Conservation (phyloP, 2,113 vertebrate species). For the Fulmarus glacialis region DNA sequence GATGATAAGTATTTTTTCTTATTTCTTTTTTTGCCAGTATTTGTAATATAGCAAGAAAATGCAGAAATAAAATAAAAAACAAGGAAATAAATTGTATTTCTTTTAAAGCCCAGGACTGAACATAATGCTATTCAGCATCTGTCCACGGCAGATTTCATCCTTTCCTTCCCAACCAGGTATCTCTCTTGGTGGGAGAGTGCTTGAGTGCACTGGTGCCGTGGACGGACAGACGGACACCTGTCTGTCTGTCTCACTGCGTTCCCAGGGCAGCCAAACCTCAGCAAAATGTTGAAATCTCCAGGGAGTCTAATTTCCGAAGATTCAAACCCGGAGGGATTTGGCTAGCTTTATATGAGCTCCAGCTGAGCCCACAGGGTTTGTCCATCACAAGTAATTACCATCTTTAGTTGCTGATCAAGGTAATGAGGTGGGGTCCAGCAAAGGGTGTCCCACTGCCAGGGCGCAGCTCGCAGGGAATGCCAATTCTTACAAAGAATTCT, state of each 20-base stretch:
- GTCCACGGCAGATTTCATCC: neutral
- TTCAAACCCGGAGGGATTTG: neutral
- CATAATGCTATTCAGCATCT: neutral
- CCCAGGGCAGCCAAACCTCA: neutral
- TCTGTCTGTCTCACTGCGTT: neutral
- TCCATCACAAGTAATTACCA: neutral
- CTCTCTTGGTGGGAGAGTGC: neutral
- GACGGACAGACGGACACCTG: rapidly evolving
- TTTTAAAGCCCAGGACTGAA: neutral
- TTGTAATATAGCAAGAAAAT: neutral
- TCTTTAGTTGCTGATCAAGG: neutral
- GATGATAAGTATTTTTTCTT: neutral
- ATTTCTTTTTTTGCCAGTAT: neutral
- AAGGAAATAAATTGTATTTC: neutral
- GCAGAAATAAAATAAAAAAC: neutral
- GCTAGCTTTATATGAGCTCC: neutral
- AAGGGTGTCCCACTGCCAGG: neutral
- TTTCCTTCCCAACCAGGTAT: neutral
- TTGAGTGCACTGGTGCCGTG: rapidly evolving
- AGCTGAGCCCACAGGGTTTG: rapidly evolving
- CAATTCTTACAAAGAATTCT: neutral
- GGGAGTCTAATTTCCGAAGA: neutral
- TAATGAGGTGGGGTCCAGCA: neutral
- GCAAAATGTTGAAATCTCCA: neutral
- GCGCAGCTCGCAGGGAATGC: neutral